Percentiles rank a stretch among this genome's conserved stretches.
phyloP scores from a whole-genome alignment of 2,888 invertebrate genomes.

The Papilio elwesi region DNA sequence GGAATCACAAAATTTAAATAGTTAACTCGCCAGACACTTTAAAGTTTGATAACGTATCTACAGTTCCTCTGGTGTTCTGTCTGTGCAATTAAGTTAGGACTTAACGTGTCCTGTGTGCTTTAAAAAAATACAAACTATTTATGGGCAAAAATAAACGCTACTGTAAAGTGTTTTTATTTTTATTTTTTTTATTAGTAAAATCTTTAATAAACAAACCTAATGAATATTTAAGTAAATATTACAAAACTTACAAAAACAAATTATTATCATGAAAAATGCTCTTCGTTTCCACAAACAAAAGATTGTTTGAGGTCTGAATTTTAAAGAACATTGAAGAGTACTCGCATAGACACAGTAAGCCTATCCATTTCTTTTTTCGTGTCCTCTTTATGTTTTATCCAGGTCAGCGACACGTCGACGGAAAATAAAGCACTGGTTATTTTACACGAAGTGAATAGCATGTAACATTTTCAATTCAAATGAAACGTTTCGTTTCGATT shows the following conservation, averaged over 20 bases:
- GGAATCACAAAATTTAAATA: no score
- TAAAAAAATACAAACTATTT: no score
- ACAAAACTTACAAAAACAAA: background rate
- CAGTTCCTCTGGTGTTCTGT: no score
- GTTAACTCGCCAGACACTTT: no score
- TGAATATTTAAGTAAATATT: background rate
- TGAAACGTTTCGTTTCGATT: no score
- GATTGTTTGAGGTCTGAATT: conserved; percentile 4
- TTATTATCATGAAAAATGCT: background rate
- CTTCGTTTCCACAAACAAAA: conserved; percentile 5
- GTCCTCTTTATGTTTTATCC: conserved; percentile 32
- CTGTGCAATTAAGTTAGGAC: no score
- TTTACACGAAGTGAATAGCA: conserved; percentile 27
- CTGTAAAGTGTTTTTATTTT: no score
- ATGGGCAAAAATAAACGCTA: no score
- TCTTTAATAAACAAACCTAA: background rate
- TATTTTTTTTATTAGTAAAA: background rate
- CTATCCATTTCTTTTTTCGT: conserved; percentile 26
- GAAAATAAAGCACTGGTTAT: conserved; percentile 6
- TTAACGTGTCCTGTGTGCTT: no score
- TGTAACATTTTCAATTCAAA: conserved; percentile 6
- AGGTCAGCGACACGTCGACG: conserved; percentile 31
- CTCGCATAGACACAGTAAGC: conserved; percentile 22
- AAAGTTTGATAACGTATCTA: no score
- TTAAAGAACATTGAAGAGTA: conserved; percentile 22